Evolutionary conservation across 1,140 invertebrate genomes (phyloP).

Genomic region (Hyposmocoma kahamanoa): DNA sequence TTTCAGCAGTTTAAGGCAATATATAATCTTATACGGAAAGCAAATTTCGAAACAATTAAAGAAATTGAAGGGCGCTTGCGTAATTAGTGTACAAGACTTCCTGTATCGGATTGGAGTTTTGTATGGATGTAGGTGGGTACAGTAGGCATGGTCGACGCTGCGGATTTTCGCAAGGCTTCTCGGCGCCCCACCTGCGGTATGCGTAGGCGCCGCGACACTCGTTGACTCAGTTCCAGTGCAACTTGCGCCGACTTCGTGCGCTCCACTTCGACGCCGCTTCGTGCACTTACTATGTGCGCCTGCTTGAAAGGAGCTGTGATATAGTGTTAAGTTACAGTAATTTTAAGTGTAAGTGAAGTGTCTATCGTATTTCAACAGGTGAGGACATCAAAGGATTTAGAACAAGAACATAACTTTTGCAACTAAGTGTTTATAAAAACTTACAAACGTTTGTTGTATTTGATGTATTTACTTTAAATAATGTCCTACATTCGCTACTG

Average conservation of each 20-base stretch:
- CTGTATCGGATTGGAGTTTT: background rate
- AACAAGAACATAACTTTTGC: too few species aligned
- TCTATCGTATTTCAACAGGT: constrained; percentile 19
- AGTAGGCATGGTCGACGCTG: constrained; percentile 17
- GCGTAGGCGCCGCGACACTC: constrained; percentile 27
- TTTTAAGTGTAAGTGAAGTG: constrained; percentile 25
- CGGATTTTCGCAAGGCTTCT: constrained; percentile 64
- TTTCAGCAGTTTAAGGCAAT: too few species aligned
- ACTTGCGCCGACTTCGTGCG: constrained; percentile 31
- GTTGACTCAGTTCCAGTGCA: constrained; percentile 19
- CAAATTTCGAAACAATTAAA: background rate
- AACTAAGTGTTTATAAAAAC: too few species aligned
- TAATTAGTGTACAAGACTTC: background rate
- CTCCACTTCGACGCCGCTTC: constrained; percentile 15
- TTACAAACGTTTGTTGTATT: too few species aligned
- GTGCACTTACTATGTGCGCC: constrained; percentile 42
- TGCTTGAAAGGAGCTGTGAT: constrained; percentile 62
- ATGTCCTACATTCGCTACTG: too few species aligned
- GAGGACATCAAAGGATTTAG: constrained; percentile 19
- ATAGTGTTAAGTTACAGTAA: constrained; percentile 56
- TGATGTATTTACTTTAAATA: too few species aligned
- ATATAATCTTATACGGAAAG: too few species aligned
- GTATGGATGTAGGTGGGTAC: constrained; percentile 27
- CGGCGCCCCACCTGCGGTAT: constrained; percentile 44
- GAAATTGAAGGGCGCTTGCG: background rate